A percentile compares a stretch with the other conserved stretches of the same genome.
phyloP scores from a whole-genome alignment of 2,888 invertebrate species.

The Tigriopus californicus region DNA sequence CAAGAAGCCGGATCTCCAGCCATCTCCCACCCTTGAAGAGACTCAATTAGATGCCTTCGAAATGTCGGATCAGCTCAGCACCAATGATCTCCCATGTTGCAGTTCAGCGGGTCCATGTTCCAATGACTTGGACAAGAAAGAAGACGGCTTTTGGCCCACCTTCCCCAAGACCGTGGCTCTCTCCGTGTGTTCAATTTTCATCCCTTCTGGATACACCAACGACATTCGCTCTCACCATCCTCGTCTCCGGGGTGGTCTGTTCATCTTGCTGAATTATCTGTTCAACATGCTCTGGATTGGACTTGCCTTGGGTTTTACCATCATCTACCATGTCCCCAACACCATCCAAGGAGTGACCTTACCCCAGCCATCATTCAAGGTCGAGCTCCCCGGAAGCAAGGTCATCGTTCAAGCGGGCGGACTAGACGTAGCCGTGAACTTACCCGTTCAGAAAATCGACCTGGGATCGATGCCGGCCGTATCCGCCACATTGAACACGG shows the following conservation, averaged over 20 bases:
- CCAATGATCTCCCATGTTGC: no score
- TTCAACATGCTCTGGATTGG: not conserved
- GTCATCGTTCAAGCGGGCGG: not conserved
- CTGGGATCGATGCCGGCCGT: conserved; percentile 8
- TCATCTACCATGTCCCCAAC: not conserved
- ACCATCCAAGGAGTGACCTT: conserved; percentile 6
- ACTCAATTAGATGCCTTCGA: no score
- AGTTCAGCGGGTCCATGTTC: no score
- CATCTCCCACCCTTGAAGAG: no score
- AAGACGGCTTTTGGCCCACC: no score
- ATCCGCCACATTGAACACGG: not conserved
- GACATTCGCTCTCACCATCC: conserved; percentile 1
- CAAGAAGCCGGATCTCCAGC: no score
- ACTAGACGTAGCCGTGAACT: not conserved
- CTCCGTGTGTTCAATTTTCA: not conserved
- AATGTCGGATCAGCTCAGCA: no score
- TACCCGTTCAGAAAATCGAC: conserved; percentile 2
- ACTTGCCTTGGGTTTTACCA: conserved; percentile 5
- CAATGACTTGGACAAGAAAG: no score
- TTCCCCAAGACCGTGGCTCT: not conserved
- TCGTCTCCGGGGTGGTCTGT: not conserved
- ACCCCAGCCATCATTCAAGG: not conserved
- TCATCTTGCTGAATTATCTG: conserved; percentile 7
- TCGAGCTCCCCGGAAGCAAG: not conserved
- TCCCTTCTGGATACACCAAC: conserved; percentile 8